phyloP scores from a whole-genome alignment of 1,140 invertebrate genomes.

The Agrypnia vestita region DNA sequence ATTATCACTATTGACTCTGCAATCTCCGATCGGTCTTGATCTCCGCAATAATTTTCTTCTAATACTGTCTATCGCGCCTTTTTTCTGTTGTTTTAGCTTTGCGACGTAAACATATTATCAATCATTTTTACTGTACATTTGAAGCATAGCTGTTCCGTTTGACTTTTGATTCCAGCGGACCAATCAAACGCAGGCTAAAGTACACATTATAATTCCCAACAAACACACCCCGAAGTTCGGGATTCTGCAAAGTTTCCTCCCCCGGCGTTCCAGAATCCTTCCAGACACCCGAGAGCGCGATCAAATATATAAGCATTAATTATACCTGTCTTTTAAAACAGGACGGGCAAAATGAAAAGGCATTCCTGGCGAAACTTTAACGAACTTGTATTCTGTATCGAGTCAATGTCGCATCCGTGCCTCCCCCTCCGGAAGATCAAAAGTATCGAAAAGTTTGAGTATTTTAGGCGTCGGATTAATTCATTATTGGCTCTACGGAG shows the following conservation, averaged over 20 bases:
- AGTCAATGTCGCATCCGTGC: conserved; percentile 29
- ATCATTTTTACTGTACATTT: too few relatives aligned
- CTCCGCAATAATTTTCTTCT: too few relatives aligned
- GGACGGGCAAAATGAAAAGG: conserved; percentile 53
- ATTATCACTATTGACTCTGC: too few relatives aligned
- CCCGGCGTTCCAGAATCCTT: background rate
- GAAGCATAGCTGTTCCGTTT: background rate
- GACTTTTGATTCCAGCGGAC: background rate
- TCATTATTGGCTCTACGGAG: conserved; percentile 54
- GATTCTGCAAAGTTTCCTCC: conserved; percentile 24
- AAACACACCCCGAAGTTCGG: conserved; percentile 8
- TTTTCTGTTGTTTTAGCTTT: too few relatives aligned
- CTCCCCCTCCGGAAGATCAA: conserved; percentile 53
- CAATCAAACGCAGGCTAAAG: background rate
- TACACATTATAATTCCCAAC: conserved; percentile 24
- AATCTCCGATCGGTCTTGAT: too few relatives aligned
- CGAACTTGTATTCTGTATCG: conserved; percentile 60
- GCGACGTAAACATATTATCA: too few relatives aligned
- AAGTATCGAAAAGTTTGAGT: conserved; percentile 60
- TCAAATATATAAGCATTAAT: conserved; percentile 57
- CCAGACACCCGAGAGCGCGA: conserved; percentile 40
- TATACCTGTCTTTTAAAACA: conserved; percentile 60
- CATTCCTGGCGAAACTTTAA: conserved; percentile 53
- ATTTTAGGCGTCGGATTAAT: conserved; percentile 59
- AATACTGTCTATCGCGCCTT: too few relatives aligned